Evolutionary conservation across 1,140 invertebrate species (phyloP).

Genomic region (Zaprionus africanus): DNA sequence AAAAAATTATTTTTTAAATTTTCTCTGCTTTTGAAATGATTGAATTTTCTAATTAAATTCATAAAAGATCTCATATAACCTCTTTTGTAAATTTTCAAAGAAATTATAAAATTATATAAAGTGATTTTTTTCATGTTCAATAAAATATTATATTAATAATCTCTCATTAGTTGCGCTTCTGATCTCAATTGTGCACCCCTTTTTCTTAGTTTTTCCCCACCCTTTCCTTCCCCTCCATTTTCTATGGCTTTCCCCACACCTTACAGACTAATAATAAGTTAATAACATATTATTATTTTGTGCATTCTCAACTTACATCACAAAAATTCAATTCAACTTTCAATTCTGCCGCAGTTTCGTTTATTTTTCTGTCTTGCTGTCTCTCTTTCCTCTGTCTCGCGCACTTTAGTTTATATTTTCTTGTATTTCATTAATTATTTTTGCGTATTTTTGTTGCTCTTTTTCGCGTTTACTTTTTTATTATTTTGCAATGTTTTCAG

Average conservation of each 20-base stretch:
- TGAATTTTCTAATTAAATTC: too few species aligned
- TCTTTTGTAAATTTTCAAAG: too few species aligned
- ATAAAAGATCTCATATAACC: too few species aligned
- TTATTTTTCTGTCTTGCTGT: constrained; percentile 19
- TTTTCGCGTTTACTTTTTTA: constrained; percentile 38
- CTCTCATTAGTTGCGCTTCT: not conserved
- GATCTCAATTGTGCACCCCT: not conserved
- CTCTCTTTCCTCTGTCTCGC: constrained; percentile 28
- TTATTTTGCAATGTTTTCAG: constrained; percentile 32
- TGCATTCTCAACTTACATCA: constrained; percentile 63
- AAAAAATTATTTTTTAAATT: too few species aligned
- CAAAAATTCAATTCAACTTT: constrained; percentile 68
- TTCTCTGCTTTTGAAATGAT: too few species aligned
- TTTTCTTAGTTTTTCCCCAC: not conserved
- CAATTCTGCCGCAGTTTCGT: constrained; percentile 57
- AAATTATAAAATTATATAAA: too few species aligned
- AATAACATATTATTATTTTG: constrained; percentile 16
- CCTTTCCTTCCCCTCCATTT: not conserved
- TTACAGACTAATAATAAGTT: constrained; percentile 16
- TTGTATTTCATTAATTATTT: constrained; percentile 30
- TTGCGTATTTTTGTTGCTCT: constrained; percentile 32
- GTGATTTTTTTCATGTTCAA: not conserved
- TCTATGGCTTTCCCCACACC: not conserved
- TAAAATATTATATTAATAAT: too few species aligned
- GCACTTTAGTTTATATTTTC: constrained; percentile 29